Base-by-base conservation (phyloP, 2,888 invertebrate genomes). In the Heteromurus nitidus region DNA sequence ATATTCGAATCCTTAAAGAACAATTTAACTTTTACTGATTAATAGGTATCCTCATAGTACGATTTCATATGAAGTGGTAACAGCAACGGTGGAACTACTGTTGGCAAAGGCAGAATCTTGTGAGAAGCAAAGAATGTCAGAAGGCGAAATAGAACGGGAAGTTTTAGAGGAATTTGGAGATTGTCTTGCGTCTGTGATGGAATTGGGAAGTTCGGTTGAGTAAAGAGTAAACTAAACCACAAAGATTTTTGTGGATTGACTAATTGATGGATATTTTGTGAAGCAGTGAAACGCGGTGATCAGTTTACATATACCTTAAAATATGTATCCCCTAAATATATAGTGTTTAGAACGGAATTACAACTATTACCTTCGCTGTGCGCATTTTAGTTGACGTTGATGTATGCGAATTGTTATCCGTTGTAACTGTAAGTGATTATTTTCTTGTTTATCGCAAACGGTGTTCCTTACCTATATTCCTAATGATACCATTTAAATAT, bases 151-250 rank as follows among this genome's bases (percentile, higher is more conserved):
- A 87, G 93, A 94, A 88, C 90, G 92, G 62, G 91, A 94, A 88
- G 94, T 99, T 86, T 92, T 99, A 85, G 95, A 97, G 89, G 99
- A 99, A 91, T 96, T 98, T 90, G 96, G 98, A 53, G 93, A 96
- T 85, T 98, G 98, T 89, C 92, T 99, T 80, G 94, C 86, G 30
- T 79, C 86, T 53, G 84, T 86, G 47, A 87, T 87, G 87, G 86
- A 87, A 67, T 72, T 87, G n/a, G 87, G 87, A 60, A 86, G 74
- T 69, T 80, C 85, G 9, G 75, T 84, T 22, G 85, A 85, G 11
- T 82, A 58, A 70, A 28, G 24, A 28, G 58, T 28, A 28, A 26
- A 58, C 26, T 58, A n/a, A n/a, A n/a, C n/a, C n/a, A n/a, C n/a
- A n/a, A n/a, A n/a, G n/a, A n/a, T n/a, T n/a, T 42, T 42, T 42